Evolutionary conservation across 2,113 vertebrate genomes (phyloP), one percentile per base, ranked within the genome.

Genomic region (Burhinus oedicnemus): DNA sequence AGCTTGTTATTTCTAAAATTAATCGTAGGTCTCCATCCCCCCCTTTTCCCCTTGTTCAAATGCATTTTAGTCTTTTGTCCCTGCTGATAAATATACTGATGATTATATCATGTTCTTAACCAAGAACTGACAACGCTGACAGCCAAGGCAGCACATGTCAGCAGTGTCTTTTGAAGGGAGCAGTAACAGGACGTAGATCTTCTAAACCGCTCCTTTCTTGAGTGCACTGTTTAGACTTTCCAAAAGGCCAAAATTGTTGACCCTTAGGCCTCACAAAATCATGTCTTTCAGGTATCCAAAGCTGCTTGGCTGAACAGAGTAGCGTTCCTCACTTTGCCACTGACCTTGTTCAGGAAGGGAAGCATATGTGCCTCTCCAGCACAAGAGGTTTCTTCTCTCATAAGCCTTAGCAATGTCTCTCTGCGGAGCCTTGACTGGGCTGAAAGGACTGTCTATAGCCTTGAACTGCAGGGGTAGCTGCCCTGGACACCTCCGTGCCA

Each of bases 1-100:
- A 81, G 92, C 83, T 92, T 69, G 49, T 58, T 78, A 66, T 51
- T 95, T 75, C 89, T 95, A 95, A 95, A 92, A 92, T 97, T 89
- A 95, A 72, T 79, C 10, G 0, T 52, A 44, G 71, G 20, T 76
- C 88, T 96, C 81, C 89, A 71, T 30, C 30, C 42, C 55, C 54
- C 9, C 10, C 4, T 3, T 16, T 23, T 68, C 42, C 62, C 57
- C 83, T 68, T 70, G 15, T 55, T 75, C 68, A 86, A 36, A 89
- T 83, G 45, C 42, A 13, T 88, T 51, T 92, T 58, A 72, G 40
- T 70, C 90, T 94, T 93, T 93, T 90, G 90, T 85, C 91, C 93
- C 79, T 52, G 76, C 52, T 83, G 88, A 77, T 92, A 62, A 84
- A 76, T 79, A 49, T 34, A 38, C 83, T 44, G 51, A 70, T 84